Evolutionary conservation across 2,797 vertebrate species (phyloP), one percentile per base, ranked within the genome.

Genomic region (Atherinosoma microstoma): DNA sequence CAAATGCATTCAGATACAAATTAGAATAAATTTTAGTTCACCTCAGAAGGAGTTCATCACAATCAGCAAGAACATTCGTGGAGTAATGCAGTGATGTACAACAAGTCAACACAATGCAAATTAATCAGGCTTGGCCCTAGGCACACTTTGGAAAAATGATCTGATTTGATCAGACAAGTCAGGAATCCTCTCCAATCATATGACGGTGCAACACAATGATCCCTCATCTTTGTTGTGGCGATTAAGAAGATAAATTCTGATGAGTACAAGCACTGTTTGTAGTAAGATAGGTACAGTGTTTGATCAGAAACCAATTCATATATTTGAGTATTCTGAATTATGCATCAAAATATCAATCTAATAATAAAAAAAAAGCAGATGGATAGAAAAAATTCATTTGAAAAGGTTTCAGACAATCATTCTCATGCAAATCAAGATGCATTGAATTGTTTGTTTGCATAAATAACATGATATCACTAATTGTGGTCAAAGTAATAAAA

Each of bases 121-220:
- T 94, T 87, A 94, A 93, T 93, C 91, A 91, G 79, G 63, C 85
- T 81, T 88, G 87, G 91, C 90, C 86, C 58, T 72, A 69, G 90
- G 91, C 90, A 74, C 49, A 66, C 76, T 70, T 65, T 83, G 81
- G 81, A 92, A 91, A 91, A 90, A 94, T 89, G 78, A 93, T 92
- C 90, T 93, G 75, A 92, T 93, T 92, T 87, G 83, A 90, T 75
- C 82, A 84, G 87, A 89, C 76, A 66, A 76, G 90, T 88, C 59
- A 76, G 80, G 83, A 84, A 78, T 86, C 64, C 75, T 80, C 87
- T 93, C 84, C 92, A 92, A 94, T 92, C 87, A 91, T 78, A 88
- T 89, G 86, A 80, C 29, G 29, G 58, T 45, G 58, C 80, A 80
- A 70, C 76, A 78, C 64, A n/a, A 45, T 64, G 75, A 79, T 64